Conservation (phyloP, 2,113 vertebrate species). For the Pantherophis guttatus region DNA sequence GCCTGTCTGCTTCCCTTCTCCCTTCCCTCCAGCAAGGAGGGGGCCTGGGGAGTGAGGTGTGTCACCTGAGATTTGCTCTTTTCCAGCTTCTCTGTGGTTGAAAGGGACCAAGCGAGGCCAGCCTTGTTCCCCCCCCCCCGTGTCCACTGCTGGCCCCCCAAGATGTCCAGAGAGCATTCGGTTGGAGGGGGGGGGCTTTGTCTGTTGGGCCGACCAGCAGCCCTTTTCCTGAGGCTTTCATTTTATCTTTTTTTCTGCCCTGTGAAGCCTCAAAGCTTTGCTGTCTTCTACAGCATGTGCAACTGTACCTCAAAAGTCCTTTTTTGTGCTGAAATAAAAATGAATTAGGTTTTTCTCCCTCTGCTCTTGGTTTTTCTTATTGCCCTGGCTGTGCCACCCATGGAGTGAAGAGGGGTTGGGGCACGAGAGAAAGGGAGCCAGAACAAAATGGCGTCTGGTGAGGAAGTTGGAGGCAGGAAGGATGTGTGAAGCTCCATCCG, state of each 20-base stretch:
- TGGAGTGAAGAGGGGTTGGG: background rate
- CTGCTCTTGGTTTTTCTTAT: background rate
- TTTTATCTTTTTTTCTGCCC: background rate
- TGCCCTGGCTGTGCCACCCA: background rate
- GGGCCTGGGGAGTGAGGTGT: background rate
- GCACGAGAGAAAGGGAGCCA: background rate
- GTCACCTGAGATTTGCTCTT: background rate
- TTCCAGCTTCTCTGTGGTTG: background rate
- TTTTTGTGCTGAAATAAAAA: conserved; percentile 7
- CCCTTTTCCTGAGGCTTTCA: background rate
- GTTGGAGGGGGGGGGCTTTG: background rate
- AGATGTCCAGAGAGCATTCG: rapidly evolving
- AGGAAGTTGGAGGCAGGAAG: background rate
- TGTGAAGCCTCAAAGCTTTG: background rate
- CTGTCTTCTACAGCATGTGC: background rate
- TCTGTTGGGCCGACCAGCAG: too few relatives aligned
- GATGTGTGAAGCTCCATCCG: background rate
- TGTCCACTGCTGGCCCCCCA: background rate
- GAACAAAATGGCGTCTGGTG: background rate
- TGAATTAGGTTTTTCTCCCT: background rate
- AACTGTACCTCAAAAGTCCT: background rate
- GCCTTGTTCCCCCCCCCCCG: background rate
- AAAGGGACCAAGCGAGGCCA: background rate
- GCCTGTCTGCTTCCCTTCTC: background rate
- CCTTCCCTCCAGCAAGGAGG: background rate